These are phyloP conservation scores for Stratiolaelaps scimitus DNA, from an alignment of 1,140 invertebrate species.

Conservation along the genomic window DNA sequence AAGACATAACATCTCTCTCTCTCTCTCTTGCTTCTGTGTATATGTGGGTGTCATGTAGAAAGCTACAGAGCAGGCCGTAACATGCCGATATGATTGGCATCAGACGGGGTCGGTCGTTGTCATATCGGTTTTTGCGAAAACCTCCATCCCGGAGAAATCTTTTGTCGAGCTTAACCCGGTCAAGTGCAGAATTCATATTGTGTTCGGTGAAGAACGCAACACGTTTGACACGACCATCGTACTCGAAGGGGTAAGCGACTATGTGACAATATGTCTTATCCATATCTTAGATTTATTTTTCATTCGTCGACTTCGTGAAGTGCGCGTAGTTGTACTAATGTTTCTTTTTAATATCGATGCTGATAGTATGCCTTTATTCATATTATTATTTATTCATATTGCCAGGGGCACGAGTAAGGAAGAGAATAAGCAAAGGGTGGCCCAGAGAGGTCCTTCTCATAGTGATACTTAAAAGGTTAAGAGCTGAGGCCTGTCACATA, in stretches of 20 bases:
- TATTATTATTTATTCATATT: too few species aligned
- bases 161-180: conserved; percentile 70
- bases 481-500: too few species aligned
- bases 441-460: background rate
- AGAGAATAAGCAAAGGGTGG: too few species aligned
- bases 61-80: conserved; percentile 47
- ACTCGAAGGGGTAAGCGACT: conserved; percentile 71
- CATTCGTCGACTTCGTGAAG: too few species aligned
- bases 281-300: too few species aligned
- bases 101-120: conserved; percentile 69
- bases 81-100: conserved; percentile 84
- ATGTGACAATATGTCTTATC: too few species aligned
- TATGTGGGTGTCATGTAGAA: conserved; percentile 36
- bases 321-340: too few species aligned
- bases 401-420: too few species aligned
- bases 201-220: conserved; percentile 63
- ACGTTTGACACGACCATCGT: conserved; percentile 67
- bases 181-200: conserved; percentile 57
- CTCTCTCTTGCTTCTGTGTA: conserved; percentile 29
- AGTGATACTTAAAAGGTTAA: too few species aligned
- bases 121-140: conserved; percentile 77
- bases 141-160: conserved; percentile 63
- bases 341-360: too few species aligned
- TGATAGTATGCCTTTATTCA: too few species aligned
- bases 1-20: conserved; percentile 38